Base-by-base conservation (phyloP, 2,113 vertebrate genomes). In the Petrocephalus zakoni region DNA sequence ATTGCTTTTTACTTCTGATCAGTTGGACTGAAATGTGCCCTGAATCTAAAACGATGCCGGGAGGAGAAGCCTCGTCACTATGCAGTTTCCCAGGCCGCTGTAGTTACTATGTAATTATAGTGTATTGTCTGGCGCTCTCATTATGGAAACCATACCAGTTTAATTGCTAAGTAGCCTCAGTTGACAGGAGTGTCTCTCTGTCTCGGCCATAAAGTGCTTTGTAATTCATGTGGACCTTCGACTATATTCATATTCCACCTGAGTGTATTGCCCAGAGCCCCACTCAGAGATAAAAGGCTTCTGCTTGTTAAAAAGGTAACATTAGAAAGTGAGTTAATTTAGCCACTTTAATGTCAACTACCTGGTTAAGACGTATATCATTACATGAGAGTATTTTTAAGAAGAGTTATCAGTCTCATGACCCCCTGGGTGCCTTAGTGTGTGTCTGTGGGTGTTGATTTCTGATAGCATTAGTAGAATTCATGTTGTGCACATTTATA, bases 41-140 rank as follows among this genome's bases (percentile, higher is more conserved):
- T 90, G 90, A 92, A 92, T 92, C 58, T 86, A 87, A 53, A 90
- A 72, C 85, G 87, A 87, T 87, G 88, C 85, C 86, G 68, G 75
- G 53, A 85, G 75, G 52, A 58, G 68, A 86, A 68, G 5, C 68
- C 82, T 68, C 34, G 84, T 91, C 91, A 89, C 89, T 84, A 88
- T 89, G 88, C 68, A 53, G 88, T 90, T 90, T 81, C 90, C 7
- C 85, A 88, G 90, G 89, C 87, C 88, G 88, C 88, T 88, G 72
- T 89, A 78, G 91, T 91, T 91, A 89, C 89, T 90, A 90, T 88
- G 89, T 88, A 92, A 91, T 87, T 89, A 83, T 85, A 58, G 49
- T 25, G 34, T 52, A 84, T 90, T 83, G 90, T 87, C 89, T 87
- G 58, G 81, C 4, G n/a, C 83, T 87, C 86, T 87, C 58, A 86